Conservation (phyloP, 2,888 invertebrate genomes). For the Conomelus anceps region DNA sequence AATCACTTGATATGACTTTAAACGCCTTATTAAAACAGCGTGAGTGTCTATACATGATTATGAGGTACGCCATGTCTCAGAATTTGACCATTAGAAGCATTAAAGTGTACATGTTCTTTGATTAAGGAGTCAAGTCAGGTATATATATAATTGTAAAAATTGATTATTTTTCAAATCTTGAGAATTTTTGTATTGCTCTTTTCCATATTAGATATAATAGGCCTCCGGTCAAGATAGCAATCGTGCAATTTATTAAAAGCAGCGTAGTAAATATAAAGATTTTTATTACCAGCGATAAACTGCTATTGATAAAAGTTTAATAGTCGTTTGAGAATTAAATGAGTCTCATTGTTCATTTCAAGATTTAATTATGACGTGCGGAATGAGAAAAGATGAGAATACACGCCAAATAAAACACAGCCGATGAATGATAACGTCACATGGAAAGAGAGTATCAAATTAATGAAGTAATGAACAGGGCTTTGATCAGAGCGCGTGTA, state of each 20-base stretch:
- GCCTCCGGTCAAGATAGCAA: neutral
- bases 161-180: neutral
- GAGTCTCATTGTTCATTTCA: neutral
- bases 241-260: neutral
- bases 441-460: neutral
- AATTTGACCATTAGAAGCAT: too few relatives aligned
- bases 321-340: neutral
- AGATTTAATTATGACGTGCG: neutral
- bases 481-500: neutral
- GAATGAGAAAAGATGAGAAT: neutral
- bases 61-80: too few relatives aligned
- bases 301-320: neutral
- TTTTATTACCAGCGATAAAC: neutral
- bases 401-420: neutral
- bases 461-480: neutral
- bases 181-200: neutral
- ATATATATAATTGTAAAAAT: too few relatives aligned
- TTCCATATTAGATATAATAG: neutral
- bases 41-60: too few relatives aligned
- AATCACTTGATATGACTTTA: too few relatives aligned
- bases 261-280: neutral
- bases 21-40: too few relatives aligned
- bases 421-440: neutral
- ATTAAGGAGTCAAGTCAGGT: too few relatives aligned
- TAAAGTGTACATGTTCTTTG: too few relatives aligned